phyloP scores from a whole-genome alignment of 2,113 vertebrate genomes.

The Naja naja region DNA sequence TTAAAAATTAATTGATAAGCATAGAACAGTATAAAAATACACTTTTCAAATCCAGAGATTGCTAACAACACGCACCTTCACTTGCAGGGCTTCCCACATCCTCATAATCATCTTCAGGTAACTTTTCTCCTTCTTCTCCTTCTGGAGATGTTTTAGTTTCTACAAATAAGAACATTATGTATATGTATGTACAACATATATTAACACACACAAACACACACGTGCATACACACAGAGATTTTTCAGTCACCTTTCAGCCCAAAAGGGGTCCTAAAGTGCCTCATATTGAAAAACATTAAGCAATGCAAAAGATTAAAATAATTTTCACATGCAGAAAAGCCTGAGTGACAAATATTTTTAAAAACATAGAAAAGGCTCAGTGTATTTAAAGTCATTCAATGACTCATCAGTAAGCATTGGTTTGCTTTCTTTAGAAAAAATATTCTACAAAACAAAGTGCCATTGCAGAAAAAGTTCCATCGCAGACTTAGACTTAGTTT shows the following conservation, averaged over 20 bases:
- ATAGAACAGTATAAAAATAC: background rate
- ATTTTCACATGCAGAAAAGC: background rate
- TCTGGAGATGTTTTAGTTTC: background rate
- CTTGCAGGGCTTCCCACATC: background rate
- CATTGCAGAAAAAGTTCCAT: background rate
- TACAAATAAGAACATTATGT: slow-evolving; percentile 14
- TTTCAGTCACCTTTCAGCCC: background rate
- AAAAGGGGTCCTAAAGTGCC: background rate
- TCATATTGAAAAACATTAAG: background rate
- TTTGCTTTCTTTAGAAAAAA: background rate
- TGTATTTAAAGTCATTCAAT: background rate
- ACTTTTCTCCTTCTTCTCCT: slow-evolving; percentile 5
- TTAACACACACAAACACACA: background rate
- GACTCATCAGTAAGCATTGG: background rate
- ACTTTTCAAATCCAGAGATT: background rate
- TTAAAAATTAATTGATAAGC: background rate
- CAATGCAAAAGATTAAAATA: background rate
- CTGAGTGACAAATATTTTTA: background rate
- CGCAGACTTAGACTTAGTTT: background rate
- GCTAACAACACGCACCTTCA: slow-evolving; percentile 1
- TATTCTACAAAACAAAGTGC: background rate
- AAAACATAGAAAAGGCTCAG: background rate
- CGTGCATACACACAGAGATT: background rate
- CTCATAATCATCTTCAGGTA: slow-evolving; percentile 4
- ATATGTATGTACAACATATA: background rate